Conservation (phyloP, 2,797 vertebrate species). For the Brachyalestes nurse region DNA sequence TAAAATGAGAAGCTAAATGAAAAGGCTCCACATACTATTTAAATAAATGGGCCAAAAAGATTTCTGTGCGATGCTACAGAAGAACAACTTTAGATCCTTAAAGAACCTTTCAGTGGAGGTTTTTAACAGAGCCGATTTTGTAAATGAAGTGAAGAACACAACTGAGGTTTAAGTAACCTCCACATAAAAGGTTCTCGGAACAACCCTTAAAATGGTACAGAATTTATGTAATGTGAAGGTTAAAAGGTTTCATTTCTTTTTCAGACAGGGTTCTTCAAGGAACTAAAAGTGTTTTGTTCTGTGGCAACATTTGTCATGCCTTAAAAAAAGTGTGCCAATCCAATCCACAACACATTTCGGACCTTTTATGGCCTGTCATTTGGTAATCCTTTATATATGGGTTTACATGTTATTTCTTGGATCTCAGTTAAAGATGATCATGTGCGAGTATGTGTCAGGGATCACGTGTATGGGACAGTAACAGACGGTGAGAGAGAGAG, state of each 20-base stretch:
- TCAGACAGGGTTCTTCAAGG: too few species aligned
- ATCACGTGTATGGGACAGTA: slow-evolving; percentile 12
- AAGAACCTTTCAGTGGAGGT: not conserved
- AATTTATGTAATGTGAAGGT: too few species aligned
- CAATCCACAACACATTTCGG: not conserved
- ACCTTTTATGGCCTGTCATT: not conserved
- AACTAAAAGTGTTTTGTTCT: not conserved
- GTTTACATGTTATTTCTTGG: not conserved
- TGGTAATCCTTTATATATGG: not conserved
- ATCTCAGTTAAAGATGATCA: not conserved
- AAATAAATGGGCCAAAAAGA: too few species aligned
- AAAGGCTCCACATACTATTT: too few species aligned
- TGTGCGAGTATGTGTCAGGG: slow-evolving; percentile 10
- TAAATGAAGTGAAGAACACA: not conserved
- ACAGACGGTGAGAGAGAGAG: not conserved
- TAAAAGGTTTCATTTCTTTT: not conserved
- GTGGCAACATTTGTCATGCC: too few species aligned
- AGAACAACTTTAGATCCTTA: not conserved
- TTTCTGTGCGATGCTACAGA: not conserved
- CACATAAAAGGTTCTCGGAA: not conserved
- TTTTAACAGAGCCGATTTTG: not conserved
- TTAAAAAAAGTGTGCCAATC: not conserved
- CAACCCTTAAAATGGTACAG: too few species aligned
- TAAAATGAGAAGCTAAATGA: too few species aligned
- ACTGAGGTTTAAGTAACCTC: not conserved